These are phyloP conservation scores for Suricata suricatta DNA, from an alignment of 2,113 vertebrate genomes.

Conservation along the genomic window DNA sequence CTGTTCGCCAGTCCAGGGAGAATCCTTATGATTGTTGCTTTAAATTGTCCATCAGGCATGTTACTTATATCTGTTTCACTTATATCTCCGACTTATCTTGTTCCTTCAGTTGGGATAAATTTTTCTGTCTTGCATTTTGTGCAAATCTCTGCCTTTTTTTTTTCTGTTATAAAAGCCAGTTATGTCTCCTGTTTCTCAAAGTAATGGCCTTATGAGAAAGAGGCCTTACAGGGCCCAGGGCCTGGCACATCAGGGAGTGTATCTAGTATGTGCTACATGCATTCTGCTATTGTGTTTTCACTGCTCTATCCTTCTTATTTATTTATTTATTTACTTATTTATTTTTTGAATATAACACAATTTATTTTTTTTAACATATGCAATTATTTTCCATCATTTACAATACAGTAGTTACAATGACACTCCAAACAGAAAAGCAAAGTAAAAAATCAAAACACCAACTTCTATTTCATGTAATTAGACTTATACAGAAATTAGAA, in stretches of 20 bases:
- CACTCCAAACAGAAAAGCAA: no score
- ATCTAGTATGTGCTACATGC: background rate
- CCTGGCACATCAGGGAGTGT: background rate
- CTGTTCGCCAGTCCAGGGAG: background rate
- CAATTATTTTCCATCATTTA: no score
- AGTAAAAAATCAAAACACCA: no score
- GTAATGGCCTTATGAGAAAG: background rate
- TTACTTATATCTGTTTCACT: background rate
- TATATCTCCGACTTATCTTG: background rate
- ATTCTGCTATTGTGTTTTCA: background rate
- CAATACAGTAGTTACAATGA: no score
- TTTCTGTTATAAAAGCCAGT: background rate
- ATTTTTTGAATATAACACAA: no score
- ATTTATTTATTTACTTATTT: no score
- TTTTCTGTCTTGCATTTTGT: background rate
- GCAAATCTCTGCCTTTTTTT: background rate
- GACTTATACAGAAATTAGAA: no score
- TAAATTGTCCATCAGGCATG: background rate
- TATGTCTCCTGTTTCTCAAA: background rate
- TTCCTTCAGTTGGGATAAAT: background rate
- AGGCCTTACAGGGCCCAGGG: background rate
- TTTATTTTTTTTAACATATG: no score
- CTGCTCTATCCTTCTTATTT: background rate
- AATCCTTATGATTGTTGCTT: background rate
- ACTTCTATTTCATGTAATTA: no score